A percentile compares a stretch with the other conserved stretches of the same genome.
These are phyloP conservation scores for Regulus satrapa DNA, from an alignment of 2,113 vertebrate species.

Conservation along the genomic window DNA sequence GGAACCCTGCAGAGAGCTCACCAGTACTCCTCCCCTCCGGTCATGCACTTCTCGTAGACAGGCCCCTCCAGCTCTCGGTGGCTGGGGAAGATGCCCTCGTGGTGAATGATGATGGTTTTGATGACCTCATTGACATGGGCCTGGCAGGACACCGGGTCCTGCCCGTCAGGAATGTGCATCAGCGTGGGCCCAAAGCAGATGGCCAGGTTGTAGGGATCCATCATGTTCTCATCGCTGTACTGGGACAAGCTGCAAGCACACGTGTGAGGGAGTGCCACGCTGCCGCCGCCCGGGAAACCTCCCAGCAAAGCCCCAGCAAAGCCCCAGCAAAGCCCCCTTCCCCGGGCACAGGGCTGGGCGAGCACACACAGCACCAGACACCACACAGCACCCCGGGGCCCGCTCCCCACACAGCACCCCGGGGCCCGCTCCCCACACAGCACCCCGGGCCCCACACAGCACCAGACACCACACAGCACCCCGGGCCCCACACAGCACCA, in stretches of 20 bases:
- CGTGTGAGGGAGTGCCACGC: background rate
- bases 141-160: conserved; percentile 96
- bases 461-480: no score
- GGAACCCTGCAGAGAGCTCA: conserved; percentile 63
- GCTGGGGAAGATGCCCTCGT: conserved; percentile 92
- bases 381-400: no score
- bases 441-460: no score
- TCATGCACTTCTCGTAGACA: conserved; percentile 98
- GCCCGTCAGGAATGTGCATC: conserved; percentile 96
- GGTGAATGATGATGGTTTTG: conserved; percentile 94
- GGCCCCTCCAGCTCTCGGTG: conserved; percentile 91
- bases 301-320: background rate
- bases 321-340: background rate
- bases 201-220: conserved; percentile 98
- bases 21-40: conserved; percentile 97
- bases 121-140: conserved; percentile 98
- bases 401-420: no score
- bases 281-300: accelerated
- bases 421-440: no score
- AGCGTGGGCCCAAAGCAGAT: conserved; percentile 98
- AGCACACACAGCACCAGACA: no score
- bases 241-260: conserved; percentile 85
- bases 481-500: no score
- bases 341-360: background rate
- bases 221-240: conserved; percentile 99